A percentile compares a stretch with the other conserved stretches of the same genome.
These are phyloP conservation scores for Hyles euphorbiae DNA, from an alignment of 1,140 invertebrate genomes.

Conservation along the genomic window DNA sequence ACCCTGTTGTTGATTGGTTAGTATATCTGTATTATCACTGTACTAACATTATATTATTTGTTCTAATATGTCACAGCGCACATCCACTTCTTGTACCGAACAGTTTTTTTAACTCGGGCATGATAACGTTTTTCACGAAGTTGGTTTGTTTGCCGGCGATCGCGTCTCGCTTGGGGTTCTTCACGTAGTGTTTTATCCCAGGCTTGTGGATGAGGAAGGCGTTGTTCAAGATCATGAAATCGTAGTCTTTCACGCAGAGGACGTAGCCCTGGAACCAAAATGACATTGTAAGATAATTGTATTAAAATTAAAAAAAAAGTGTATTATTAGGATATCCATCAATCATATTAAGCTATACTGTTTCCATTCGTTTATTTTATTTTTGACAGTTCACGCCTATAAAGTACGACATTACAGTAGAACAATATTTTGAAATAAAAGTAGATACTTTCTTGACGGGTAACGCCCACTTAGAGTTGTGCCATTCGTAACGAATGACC, in stretches of 20 bases:
- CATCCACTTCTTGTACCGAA: constrained; percentile 88
- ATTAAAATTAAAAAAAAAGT: too few species aligned
- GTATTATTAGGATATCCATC: too few species aligned
- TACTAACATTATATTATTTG: neutral
- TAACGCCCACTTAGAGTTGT: too few species aligned
- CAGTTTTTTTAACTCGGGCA: constrained; percentile 88
- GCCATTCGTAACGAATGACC: too few species aligned
- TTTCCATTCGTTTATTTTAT: too few species aligned
- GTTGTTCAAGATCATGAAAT: constrained; percentile 93
- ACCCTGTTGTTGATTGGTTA: constrained; percentile 18
- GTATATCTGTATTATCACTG: neutral
- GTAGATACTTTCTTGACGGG: too few species aligned
- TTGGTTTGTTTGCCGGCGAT: constrained; percentile 86
- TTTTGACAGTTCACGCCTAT: too few species aligned
- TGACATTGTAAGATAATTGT: neutral
- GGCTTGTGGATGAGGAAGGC: constrained; percentile 92
- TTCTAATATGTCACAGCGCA: constrained; percentile 79
- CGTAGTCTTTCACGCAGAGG: constrained; percentile 90
- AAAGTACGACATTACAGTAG: too few species aligned
- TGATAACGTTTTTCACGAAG: constrained; percentile 87
- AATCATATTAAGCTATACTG: too few species aligned
- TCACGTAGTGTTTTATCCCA: constrained; percentile 88
- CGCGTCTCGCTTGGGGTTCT: constrained; percentile 84
- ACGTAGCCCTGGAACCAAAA: constrained; percentile 85
- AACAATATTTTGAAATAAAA: too few species aligned